phyloP scores from a whole-genome alignment of 2,888 invertebrate genomes.

The Tetramorium bicarinatum region DNA sequence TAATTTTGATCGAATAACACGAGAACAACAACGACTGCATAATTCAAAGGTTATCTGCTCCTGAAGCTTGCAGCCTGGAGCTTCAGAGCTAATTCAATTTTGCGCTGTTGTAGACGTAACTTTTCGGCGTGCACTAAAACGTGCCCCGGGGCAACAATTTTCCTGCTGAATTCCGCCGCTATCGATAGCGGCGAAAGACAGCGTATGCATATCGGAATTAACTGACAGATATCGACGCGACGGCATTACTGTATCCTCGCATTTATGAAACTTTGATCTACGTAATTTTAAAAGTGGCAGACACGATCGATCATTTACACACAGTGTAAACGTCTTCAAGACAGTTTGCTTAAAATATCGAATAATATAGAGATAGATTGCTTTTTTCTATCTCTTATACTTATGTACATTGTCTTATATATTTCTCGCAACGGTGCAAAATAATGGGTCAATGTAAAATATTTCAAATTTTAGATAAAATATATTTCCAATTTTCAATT shows the following conservation, averaged over 20 bases:
- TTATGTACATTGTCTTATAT: neutral
- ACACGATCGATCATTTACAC: slow-evolving; percentile 25
- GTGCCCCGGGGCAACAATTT: slow-evolving; percentile 51
- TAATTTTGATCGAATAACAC: slow-evolving; percentile 55
- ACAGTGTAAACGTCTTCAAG: slow-evolving; percentile 3
- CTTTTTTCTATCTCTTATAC: neutral
- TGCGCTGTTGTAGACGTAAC: slow-evolving; percentile 56
- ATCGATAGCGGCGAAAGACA: slow-evolving; percentile 49
- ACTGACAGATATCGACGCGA: slow-evolving; percentile 44
- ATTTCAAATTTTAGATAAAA: slow-evolving; percentile 4
- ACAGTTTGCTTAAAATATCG: slow-evolving; percentile 12
- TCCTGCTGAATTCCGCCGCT: slow-evolving; percentile 49
- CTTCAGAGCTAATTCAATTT: slow-evolving; percentile 53
- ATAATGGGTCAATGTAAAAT: neutral
- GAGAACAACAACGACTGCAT: slow-evolving; percentile 56
- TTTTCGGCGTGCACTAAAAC: slow-evolving; percentile 56
- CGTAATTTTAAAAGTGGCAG: slow-evolving; percentile 7
- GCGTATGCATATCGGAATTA: slow-evolving; percentile 36
- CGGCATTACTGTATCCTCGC: neutral
- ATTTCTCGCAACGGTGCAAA: neutral
- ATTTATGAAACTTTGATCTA: slow-evolving; percentile 38
- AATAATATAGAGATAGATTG: slow-evolving; percentile 14
- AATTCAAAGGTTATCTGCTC: slow-evolving; percentile 56
- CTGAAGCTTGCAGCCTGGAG: slow-evolving; percentile 52
- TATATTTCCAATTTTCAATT: neutral